A percentile compares a stretch with the other conserved stretches of the same genome.
Conservation (phyloP, 2,888 invertebrate genomes). For the Zele albiditarsus region DNA sequence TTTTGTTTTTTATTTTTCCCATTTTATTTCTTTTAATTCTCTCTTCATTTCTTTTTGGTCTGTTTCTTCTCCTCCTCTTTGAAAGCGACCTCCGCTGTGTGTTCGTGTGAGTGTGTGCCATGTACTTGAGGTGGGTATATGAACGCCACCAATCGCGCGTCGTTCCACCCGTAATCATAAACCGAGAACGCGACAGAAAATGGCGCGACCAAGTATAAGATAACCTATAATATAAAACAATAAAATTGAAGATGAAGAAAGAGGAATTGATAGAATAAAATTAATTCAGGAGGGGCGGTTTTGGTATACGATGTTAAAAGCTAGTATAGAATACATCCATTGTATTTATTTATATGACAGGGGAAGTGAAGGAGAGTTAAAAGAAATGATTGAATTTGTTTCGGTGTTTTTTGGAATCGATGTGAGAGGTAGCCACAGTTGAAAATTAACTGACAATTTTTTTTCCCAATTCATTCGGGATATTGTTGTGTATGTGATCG, state of each 20-base stretch:
- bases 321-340: too few relatives aligned
- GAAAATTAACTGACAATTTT: conserved; percentile 45
- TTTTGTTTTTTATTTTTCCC: conserved; percentile 4
- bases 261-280: neutral
- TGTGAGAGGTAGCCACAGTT: neutral
- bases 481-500: neutral
- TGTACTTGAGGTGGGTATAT: conserved; percentile 8
- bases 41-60: conserved; percentile 15
- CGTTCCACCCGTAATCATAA: neutral
- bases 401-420: too few relatives aligned
- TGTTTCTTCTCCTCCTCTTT: conserved; percentile 1
- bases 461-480: conserved; percentile 50
- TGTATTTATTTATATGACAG: too few relatives aligned
- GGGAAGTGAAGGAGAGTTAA: too few relatives aligned
- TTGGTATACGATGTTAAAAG: too few relatives aligned
- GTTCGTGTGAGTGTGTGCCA: conserved; percentile 23
- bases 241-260: conserved; percentile 25
- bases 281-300: neutral
- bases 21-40: conserved; percentile 18
- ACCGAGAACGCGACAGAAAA: neutral
- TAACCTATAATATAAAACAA: conserved; percentile 36
- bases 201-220: conserved; percentile 11
- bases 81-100: conserved; percentile 24
- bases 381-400: too few relatives aligned
- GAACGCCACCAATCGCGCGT: conserved; percentile 17